Percentiles rank a stretch among this genome's conserved stretches.
These are phyloP conservation scores for Micronisus gabar DNA, from an alignment of 2,113 vertebrate genomes.

Conservation along the genomic window DNA sequence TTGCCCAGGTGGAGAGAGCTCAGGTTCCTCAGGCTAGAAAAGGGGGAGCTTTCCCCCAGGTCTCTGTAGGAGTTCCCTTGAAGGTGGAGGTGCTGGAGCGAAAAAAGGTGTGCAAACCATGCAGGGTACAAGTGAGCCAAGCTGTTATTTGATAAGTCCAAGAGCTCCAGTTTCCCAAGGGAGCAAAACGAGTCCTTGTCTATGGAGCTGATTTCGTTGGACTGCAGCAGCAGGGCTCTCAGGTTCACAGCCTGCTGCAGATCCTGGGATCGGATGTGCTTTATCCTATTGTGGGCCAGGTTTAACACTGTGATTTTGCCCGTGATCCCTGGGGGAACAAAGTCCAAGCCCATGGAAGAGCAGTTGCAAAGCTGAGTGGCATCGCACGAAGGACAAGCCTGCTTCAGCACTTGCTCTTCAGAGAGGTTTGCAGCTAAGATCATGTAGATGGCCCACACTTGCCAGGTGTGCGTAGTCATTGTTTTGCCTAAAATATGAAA, in stretches of 20 bases:
- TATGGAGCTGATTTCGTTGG: conserved; percentile 69
- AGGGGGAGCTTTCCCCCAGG: conserved; percentile 69
- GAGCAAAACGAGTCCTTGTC: conserved; percentile 65
- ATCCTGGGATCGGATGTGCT: conserved; percentile 56
- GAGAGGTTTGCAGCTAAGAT: no score
- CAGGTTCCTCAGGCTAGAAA: conserved; percentile 69
- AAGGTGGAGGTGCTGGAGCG: conserved; percentile 75
- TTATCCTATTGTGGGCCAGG: conserved; percentile 76
- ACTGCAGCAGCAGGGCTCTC: conserved; percentile 61
- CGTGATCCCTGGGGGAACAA: conserved; percentile 56
- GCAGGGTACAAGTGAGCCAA: conserved; percentile 62
- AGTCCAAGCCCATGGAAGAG: conserved; percentile 37
- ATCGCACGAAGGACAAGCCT: conserved; percentile 38
- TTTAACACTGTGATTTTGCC: conserved; percentile 52
- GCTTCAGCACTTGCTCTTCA: neutral
- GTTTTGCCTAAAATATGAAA: conserved; percentile 18
- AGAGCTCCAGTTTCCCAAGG: conserved; percentile 67
- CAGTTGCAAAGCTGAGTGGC: conserved; percentile 62
- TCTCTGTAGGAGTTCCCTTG: conserved; percentile 73
- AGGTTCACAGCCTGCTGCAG: conserved; percentile 67
- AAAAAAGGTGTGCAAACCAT: conserved; percentile 78
- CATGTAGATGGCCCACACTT: no score
- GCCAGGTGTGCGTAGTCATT: neutral
- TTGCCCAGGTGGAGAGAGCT: conserved; percentile 73
- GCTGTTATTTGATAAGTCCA: conserved; percentile 80